phyloP scores from a whole-genome alignment of 2,888 invertebrate genomes.

The Xiphydria camelus region DNA sequence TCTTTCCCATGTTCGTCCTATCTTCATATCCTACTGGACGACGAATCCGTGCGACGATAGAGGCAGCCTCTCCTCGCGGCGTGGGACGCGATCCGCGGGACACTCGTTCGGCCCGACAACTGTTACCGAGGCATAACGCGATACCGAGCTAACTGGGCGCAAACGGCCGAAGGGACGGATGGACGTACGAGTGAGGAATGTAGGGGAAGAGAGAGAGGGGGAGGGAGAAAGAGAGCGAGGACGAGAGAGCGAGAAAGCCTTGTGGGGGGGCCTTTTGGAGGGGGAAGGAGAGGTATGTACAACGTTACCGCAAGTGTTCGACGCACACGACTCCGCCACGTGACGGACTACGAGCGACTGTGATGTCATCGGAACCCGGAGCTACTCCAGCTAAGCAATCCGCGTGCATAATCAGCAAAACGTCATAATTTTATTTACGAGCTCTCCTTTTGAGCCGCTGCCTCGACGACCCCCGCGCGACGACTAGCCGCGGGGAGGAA shows the following conservation, averaged over 20 bases:
- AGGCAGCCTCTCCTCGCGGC: too few species aligned
- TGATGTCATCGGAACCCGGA: constrained; percentile 40
- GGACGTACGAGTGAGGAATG: constrained; percentile 19
- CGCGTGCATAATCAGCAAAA: constrained; percentile 2
- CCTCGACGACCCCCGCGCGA: too few species aligned
- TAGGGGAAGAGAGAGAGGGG: constrained; percentile 11
- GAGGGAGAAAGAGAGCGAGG: constrained; percentile 20
- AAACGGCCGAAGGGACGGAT: constrained; percentile 21
- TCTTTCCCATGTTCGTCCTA: constrained; percentile 49
- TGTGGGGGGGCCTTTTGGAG: constrained; percentile 5
- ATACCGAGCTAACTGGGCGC: constrained; percentile 35
- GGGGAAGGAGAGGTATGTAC: background rate
- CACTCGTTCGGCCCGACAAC: constrained; percentile 2
- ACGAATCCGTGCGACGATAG: too few species aligned
- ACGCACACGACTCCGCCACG: constrained; percentile 18
- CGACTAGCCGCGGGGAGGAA: too few species aligned
- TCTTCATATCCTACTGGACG: too few species aligned
- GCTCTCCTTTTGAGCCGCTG: too few species aligned
- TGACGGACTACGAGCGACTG: constrained; percentile 17
- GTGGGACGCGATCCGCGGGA: background rate
- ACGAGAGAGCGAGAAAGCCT: constrained; percentile 4
- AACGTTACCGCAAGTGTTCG: constrained; percentile 22
- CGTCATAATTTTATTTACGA: constrained; percentile 2
- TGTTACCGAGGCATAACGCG: constrained; percentile 39
- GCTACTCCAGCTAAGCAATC: constrained; percentile 8